Conservation (phyloP, 2,888 invertebrate species). For the Didymodactylos carnosus region DNA sequence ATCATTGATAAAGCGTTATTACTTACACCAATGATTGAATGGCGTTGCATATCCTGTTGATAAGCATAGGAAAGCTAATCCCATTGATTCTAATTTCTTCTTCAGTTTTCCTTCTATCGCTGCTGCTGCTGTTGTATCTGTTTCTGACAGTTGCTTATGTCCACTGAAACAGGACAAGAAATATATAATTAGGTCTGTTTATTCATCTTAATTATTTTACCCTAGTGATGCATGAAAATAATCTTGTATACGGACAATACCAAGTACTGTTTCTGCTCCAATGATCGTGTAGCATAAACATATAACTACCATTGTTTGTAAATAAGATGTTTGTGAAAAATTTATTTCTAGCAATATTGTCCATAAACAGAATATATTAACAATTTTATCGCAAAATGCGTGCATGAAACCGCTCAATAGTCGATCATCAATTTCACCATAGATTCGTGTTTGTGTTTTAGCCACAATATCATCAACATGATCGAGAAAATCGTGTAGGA, state of each 20-base stretch:
- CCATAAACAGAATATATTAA: constrained; percentile 24
- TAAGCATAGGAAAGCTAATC: constrained; percentile 23
- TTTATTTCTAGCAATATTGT: constrained; percentile 22
- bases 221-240: constrained; percentile 20
- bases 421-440: constrained; percentile 22
- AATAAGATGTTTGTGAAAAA: constrained; percentile 19
- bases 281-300: constrained; percentile 20
- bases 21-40: constrained; percentile 19
- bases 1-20: constrained; percentile 19
- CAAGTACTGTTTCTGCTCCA: constrained; percentile 22
- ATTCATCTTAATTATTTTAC: not conserved
- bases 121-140: constrained; percentile 19
- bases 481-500: constrained; percentile 25
- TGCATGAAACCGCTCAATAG: constrained; percentile 26
- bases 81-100: constrained; percentile 25
- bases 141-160: no score
- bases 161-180: not conserved
- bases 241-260: constrained; percentile 25
- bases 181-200: not conserved
- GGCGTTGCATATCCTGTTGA: constrained; percentile 21
- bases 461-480: constrained; percentile 27
- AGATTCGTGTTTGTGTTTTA: constrained; percentile 21
- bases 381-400: constrained; percentile 28
- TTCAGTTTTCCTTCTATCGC: constrained; percentile 27
- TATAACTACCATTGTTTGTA: constrained; percentile 17